Percentiles rank a stretch among this genome's conserved stretches.
Conservation (phyloP, 2,888 invertebrate genomes). For the Lordiphosa andalusiaca region DNA sequence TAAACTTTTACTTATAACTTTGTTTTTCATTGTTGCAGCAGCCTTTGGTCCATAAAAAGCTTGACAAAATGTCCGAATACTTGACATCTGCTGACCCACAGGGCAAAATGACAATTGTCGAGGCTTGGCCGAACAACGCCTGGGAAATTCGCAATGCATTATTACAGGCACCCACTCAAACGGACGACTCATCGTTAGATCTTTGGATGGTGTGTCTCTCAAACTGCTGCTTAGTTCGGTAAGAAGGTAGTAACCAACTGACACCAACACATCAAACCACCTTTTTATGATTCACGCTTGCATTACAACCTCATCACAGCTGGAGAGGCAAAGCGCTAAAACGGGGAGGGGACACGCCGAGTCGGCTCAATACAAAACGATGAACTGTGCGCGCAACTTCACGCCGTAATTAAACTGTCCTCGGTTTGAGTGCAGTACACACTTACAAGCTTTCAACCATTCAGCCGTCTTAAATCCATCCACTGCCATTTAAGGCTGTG, state of each 20-base stretch:
- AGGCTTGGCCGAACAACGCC: constrained; percentile 3
- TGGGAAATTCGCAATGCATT: constrained; percentile 42
- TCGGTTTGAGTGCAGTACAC: constrained; percentile 43
- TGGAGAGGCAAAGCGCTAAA: constrained; percentile 47
- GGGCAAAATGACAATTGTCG: constrained; percentile 16
- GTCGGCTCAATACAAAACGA: constrained; percentile 20
- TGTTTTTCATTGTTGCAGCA: too few species aligned
- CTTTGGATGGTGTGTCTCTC: constrained; percentile 8
- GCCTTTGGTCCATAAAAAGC: neutral
- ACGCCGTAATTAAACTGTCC: constrained; percentile 76
- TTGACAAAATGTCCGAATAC: constrained; percentile 9
- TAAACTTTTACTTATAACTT: too few species aligned
- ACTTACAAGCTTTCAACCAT: constrained; percentile 56
- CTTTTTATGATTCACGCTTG: constrained; percentile 71
- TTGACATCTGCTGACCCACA: constrained; percentile 39
- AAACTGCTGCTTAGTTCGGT: neutral
- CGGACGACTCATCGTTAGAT: constrained; percentile 1
- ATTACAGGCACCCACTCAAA: constrained; percentile 32
- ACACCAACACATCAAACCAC: constrained; percentile 40
- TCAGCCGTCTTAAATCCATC: constrained; percentile 59
- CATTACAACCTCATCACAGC: constrained; percentile 60
- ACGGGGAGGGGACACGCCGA: constrained; percentile 3
- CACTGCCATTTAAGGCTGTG: constrained; percentile 62
- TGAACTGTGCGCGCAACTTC: constrained; percentile 62
- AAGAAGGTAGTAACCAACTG: constrained; percentile 26